Evolutionary conservation across 2,113 vertebrate genomes (phyloP).

Genomic region (Apeltes quadracus): DNA sequence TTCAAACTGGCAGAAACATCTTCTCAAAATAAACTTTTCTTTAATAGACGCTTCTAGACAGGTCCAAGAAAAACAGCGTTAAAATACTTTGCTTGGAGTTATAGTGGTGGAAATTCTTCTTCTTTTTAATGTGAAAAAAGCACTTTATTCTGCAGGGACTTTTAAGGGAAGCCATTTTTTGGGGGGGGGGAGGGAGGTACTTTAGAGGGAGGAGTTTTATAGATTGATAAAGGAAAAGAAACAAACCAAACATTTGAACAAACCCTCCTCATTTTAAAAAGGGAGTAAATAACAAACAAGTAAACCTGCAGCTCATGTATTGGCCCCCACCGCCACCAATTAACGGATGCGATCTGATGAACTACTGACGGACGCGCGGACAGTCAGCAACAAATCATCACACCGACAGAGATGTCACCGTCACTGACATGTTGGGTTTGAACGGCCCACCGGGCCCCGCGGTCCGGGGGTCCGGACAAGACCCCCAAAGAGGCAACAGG

Average conservation of each 20-base stretch:
- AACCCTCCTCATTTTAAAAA: background rate
- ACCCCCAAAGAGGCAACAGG: background rate
- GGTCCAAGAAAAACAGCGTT: background rate
- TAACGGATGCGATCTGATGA: background rate
- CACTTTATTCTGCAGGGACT: background rate
- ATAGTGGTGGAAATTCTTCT: background rate
- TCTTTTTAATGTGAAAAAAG: background rate
- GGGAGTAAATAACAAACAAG: slow-evolving; percentile 1
- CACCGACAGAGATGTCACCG: background rate
- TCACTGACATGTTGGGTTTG: background rate
- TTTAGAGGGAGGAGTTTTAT: background rate
- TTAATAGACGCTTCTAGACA: background rate
- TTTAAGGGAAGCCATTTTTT: background rate
- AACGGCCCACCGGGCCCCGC: slow-evolving; percentile 6
- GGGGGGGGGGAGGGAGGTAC: background rate
- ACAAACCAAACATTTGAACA: background rate
- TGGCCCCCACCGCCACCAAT: background rate
- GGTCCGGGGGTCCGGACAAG: background rate
- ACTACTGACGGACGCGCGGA: background rate
- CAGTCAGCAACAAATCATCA: background rate
- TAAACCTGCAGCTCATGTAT: background rate
- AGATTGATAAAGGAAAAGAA: background rate
- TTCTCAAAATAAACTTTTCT: background rate
- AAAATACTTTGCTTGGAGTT: slow-evolving; percentile 1
- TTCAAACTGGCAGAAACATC: background rate